Base-by-base conservation (phyloP, 2,113 vertebrate species). In the Drymodes brunneopygia region DNA sequence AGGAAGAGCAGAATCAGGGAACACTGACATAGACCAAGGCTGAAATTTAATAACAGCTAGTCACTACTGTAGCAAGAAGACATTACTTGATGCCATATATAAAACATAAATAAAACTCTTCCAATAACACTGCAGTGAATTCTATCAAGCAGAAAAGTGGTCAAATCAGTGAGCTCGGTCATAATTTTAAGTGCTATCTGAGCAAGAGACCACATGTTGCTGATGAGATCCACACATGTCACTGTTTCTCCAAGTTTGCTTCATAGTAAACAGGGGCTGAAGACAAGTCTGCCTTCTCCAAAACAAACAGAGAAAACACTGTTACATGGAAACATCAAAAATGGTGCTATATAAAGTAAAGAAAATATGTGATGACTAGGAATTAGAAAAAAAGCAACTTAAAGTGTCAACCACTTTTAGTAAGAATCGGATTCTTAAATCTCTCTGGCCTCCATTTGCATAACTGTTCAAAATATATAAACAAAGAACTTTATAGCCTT, bases 81-180 rank as follows among this genome's bases (percentile, higher is more conserved):
- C 35, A 19, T 66, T 88, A 23, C 80, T 86, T 88, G 57, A 36
- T 80, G 40, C 12, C 7, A 13, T 47, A 53, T 33, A 61, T 67
- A 93, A 95, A 94, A 87, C 56, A 86, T 53, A 93, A 91, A 84
- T 40, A 86, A 88, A 81, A 75, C 13, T 53, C 54, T 93, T 85
- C 40, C 88, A 58, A 36, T 29, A 75, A 17, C n/a, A 74, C 28
- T 7, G 8, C 33, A 48, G 70, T 36, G 40, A 95, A 88, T 86
- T 67, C 53, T 73, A 42, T 53, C 73, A 88, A 82, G 54, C 11
- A 73, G 24, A 86, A 65, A 94, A 21, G 3, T 5, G 7, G 9
- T 19, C 36, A 78, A 85, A 42, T 38, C 54, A 66, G 19, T 53
- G 60, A 45, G 53, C 3, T 9, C 42, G 17, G 14, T 74, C 33